Evolutionary conservation across 2,888 invertebrate species (phyloP), one percentile per base, ranked within the genome.

Genomic region (Lampropteryx suffumata): DNA sequence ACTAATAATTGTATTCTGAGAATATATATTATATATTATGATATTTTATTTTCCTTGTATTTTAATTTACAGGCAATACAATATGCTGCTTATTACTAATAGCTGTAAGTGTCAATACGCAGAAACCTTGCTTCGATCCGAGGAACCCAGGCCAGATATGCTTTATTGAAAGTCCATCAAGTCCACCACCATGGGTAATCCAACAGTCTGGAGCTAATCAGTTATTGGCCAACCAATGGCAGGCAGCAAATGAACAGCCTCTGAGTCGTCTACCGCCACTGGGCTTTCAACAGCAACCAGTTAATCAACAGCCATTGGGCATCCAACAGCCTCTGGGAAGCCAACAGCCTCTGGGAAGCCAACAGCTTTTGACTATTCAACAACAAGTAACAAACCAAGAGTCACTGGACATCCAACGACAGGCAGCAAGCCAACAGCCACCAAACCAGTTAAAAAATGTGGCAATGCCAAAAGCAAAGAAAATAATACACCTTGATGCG

Each of bases 91-190:
- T 48, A 11, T 14, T 34, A 14, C 12, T 53, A 10, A 5, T 30
- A 35, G 9, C 21, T 24, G 3, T 27, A 10, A 27, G 28, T 17
- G 44, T 35, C 0, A 36, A 24, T 10, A 40, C 53, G 14, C 53
- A 53, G 32, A 12, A 8, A 3, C 35, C 35, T 9, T 27, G 11
- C 4, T 35, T 12, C 30, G 34, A 21, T 36, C 43, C 36, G 10
- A 45, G 43, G 10, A 35, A 44, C 17, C 44, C 46, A 6, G 57
- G 50, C 5, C 10, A 14, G n/a, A 49, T 60, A 34, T 52, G 47
- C 12, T 59, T 57, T 30, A 14, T 5, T 13, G 50, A 56, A 21
- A 32, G 53, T 11, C 26, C 50, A 17, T 14, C 9, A 17, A 33
- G 9, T 33, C n/a, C 5, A 10, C 21, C 36, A 13, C 40, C 42